Evolutionary conservation across 2,113 vertebrate genomes (phyloP).

Genomic region (Macquaria ambigua): DNA sequence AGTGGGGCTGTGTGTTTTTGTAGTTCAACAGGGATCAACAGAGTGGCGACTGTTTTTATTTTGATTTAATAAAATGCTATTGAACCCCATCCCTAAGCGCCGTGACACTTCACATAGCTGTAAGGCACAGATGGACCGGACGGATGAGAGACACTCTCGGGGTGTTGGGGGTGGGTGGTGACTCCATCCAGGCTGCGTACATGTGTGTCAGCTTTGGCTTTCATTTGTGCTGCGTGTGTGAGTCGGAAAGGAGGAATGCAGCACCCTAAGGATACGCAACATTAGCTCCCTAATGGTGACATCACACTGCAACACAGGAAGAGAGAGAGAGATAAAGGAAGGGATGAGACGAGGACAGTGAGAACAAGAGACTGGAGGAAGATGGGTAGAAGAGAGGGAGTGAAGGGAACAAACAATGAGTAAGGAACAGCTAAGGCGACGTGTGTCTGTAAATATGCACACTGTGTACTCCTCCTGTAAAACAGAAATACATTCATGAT

Average conservation of each 20-base stretch:
- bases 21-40: too few species aligned
- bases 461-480: too few species aligned
- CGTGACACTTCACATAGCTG: neutral
- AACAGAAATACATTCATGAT: constrained; percentile 13
- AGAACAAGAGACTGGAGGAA: constrained; percentile 46
- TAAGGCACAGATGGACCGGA: constrained; percentile 18
- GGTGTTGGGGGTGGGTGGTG: neutral
- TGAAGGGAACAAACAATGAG: constrained; percentile 2
- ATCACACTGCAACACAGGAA: constrained; percentile 67
- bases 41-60: too few species aligned
- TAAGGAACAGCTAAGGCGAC: neutral
- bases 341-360: constrained; percentile 37
- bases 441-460: constrained; percentile 24
- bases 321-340: constrained; percentile 25
- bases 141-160: constrained; percentile 3
- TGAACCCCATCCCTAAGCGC: neutral
- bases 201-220: constrained; percentile 38
- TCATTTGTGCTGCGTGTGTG: constrained; percentile 38
- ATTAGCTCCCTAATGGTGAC: constrained; percentile 74
- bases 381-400: constrained; percentile 20
- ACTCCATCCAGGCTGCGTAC: constrained; percentile 21
- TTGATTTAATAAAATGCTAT: neutral
- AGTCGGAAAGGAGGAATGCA: constrained; percentile 50
- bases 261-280: constrained; percentile 64
- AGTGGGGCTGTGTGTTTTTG: too few species aligned